Base-by-base conservation (phyloP, 2,888 invertebrate genomes). In the Hemicrepidius hirtus region DNA sequence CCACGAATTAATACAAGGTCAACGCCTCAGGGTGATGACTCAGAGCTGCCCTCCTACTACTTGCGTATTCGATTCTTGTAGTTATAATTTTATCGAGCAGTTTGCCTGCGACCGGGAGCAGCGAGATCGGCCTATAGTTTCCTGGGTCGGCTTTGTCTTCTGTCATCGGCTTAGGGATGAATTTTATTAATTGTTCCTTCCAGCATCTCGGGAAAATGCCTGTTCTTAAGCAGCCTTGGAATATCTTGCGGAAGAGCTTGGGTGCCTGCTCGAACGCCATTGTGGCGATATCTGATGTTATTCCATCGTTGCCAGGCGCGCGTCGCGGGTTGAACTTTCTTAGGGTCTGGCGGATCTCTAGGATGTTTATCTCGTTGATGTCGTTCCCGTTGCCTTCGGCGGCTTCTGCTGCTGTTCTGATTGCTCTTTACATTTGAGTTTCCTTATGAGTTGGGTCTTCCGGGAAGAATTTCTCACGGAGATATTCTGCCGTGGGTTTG, bases 91-190 rank as follows among this genome's bases (percentile, higher is more conserved):
- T 35, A 10, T 35, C 35, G 35, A 35, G 35, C 35, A 35, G 6
- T 35, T 35, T 35, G 6, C 35, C 35, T 10, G 10, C 6, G 5
- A 35, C 62, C 18, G 68, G 65, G 1, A 75, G 59, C 10, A 75
- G 16, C 12, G 70, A 59, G 9, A 73, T 71, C 3, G 73, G 60
- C 16, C 70, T 7, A 28, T 55, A 64, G n/a, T 35, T 65, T 6
- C 13, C 21, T 0, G 57, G 37, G 41, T 68, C 63, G 3, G 32
- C 35, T 7, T 5, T 5, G 35, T 35, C 35, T 7, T 7, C 10
- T 10, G 35, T 10, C 6, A 7, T 5, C 10, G 35, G 35, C 35
- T 35, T 35, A 10, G 35, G 35, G 35, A 35, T 35, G 35, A 35
- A 35, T 10, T 35, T 35, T 35, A 35, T 10, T 5, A 10, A 7